A percentile compares a stretch with the other conserved stretches of the same genome.
These are phyloP conservation scores for Dysdera silvatica DNA, from an alignment of 1,140 invertebrate species.

Conservation along the genomic window DNA sequence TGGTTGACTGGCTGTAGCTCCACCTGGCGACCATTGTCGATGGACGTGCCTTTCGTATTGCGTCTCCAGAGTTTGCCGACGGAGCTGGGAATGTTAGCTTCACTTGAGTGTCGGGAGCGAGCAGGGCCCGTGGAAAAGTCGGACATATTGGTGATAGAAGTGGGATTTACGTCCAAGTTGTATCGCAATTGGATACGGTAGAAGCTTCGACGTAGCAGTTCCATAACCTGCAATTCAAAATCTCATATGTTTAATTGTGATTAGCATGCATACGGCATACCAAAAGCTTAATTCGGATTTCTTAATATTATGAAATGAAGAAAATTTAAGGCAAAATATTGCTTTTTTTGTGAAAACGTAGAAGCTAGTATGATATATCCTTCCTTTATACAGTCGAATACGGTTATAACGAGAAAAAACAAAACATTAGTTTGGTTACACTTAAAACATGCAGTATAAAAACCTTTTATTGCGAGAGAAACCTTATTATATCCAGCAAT, in stretches of 20 bases:
- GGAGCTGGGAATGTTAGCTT: too few species aligned
- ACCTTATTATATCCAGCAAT: too few species aligned
- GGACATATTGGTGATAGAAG: conserved; percentile 18
- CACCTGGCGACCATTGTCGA: too few species aligned
- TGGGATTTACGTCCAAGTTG: conserved; percentile 17
- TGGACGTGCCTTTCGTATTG: too few species aligned
- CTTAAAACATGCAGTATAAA: too few species aligned
- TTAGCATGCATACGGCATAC: neutral
- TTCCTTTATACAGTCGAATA: neutral
- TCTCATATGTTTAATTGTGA: neutral
- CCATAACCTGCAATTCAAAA: conserved; percentile 11
- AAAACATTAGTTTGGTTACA: neutral
- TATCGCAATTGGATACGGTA: conserved; percentile 17
- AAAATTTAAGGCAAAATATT: neutral
- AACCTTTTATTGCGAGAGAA: too few species aligned
- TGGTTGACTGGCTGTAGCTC: too few species aligned
- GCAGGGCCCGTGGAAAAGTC: conserved; percentile 11
- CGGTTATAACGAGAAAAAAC: neutral
- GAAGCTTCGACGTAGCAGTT: conserved; percentile 14
- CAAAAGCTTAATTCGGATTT: neutral
- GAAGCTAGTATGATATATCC: neutral
- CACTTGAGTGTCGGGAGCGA: too few species aligned
- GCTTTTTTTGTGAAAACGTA: neutral
- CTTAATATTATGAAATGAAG: neutral
- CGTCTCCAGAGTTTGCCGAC: too few species aligned